These are phyloP conservation scores for Mola mola DNA, from an alignment of 2,113 vertebrate species.

Conservation along the genomic window DNA sequence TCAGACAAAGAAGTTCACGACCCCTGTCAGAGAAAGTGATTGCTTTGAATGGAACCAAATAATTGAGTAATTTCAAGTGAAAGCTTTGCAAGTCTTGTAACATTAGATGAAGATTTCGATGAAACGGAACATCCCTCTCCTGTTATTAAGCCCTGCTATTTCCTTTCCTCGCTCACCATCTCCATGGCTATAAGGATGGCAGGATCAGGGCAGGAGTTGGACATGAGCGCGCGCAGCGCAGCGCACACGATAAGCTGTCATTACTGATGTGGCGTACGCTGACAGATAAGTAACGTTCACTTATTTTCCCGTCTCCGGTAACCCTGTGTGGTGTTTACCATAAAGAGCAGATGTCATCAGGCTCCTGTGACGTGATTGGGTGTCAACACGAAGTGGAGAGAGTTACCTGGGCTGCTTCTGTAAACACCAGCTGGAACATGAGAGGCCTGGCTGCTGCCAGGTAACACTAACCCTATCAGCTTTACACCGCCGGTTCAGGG, in stretches of 20 bases:
- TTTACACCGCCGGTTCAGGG: conserved; percentile 25
- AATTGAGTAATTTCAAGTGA: not conserved
- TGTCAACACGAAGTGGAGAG: conserved; percentile 57
- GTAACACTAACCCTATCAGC: not conserved
- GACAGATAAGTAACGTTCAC: conserved; percentile 61
- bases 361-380: conserved; percentile 64
- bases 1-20: conserved; percentile 11
- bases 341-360: conserved; percentile 47
- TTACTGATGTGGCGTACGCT: conserved; percentile 43
- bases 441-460: conserved; percentile 30
- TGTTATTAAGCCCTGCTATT: conserved; percentile 8
- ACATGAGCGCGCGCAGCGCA: conserved; percentile 2
- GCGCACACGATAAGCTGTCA: conserved; percentile 23
- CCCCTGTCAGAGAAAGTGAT: conserved; percentile 14
- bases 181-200: conserved; percentile 24
- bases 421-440: conserved; percentile 48
- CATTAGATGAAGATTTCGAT: not conserved
- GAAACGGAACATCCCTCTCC: conserved; percentile 6
- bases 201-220: conserved; percentile 17
- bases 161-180: conserved; percentile 1
- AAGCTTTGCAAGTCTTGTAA: conserved; percentile 1
- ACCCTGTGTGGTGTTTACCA: conserved; percentile 46
- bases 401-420: conserved; percentile 35
- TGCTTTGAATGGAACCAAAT: conserved; percentile 17
- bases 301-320: conserved; percentile 38